These are phyloP conservation scores for Odocoileus virginianus DNA, from an alignment of 2,113 vertebrate species.

Conservation along the genomic window DNA sequence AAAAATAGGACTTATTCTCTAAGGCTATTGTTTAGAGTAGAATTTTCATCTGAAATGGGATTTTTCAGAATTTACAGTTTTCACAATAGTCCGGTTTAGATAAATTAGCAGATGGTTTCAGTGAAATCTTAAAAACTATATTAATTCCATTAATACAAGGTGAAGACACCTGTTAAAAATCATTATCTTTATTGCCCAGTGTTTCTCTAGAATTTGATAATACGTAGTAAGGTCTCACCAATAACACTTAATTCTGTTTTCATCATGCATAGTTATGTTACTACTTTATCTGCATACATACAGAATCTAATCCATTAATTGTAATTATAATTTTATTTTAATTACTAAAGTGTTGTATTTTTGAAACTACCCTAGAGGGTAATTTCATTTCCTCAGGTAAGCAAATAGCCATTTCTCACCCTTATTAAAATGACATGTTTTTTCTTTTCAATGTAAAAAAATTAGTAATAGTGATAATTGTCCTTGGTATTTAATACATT, in stretches of 20 bases:
- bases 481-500: conserved; percentile 40
- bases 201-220: conserved; percentile 37
- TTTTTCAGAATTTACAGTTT: not conserved
- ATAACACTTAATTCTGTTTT: conserved; percentile 32
- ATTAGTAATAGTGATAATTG: conserved; percentile 21
- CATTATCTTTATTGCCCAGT: not conserved
- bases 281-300: conserved; percentile 39
- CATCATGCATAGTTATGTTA: conserved; percentile 39
- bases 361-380: conserved; percentile 25
- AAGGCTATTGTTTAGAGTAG: not conserved
- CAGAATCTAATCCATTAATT: conserved; percentile 44
- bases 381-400: conserved; percentile 50
- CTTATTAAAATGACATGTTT: conserved; percentile 24
- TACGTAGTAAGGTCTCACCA: conserved; percentile 3
- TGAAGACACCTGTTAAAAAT: conserved; percentile 30
- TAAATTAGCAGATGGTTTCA: conserved; percentile 14
- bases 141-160: not conserved
- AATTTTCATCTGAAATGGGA: not conserved
- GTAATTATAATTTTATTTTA: conserved; percentile 53
- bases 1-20: not conserved
- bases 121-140: not conserved
- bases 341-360: conserved; percentile 51
- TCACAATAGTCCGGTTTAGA: not conserved
- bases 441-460: conserved; percentile 18
- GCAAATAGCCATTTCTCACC: conserved; percentile 17